These are phyloP conservation scores for Apotomis capreana DNA, from an alignment of 2,888 invertebrate species.

Conservation along the genomic window DNA sequence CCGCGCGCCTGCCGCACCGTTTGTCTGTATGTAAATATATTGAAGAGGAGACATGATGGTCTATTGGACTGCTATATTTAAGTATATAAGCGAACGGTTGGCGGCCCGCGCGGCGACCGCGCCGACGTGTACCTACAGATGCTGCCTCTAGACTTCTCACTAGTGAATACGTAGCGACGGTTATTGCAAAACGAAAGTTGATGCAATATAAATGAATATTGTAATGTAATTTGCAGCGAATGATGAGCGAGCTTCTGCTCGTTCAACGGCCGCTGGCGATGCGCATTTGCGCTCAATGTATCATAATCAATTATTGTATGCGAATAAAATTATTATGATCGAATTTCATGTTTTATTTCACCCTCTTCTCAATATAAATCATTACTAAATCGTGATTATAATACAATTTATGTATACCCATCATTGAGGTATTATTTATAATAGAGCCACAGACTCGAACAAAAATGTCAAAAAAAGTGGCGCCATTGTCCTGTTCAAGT, in stretches of 20 bases:
- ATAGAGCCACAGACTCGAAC: too few species aligned
- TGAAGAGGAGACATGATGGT: slow-evolving; percentile 72
- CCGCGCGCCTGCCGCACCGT: slow-evolving; percentile 62
- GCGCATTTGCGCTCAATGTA: slow-evolving; percentile 75
- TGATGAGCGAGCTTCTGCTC: slow-evolving; percentile 55
- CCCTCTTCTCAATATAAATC: too few species aligned
- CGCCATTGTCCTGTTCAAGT: too few species aligned
- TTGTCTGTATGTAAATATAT: slow-evolving; percentile 77
- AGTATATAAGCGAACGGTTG: slow-evolving; percentile 74
- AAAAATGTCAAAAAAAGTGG: too few species aligned
- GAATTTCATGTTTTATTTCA: slow-evolving; percentile 53
- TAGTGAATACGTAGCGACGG: slow-evolving; percentile 81
- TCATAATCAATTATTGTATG: slow-evolving; percentile 83
- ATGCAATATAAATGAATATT: slow-evolving; percentile 79
- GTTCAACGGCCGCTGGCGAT: slow-evolving; percentile 62
- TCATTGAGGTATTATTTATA: too few species aligned
- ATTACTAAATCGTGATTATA: too few species aligned
- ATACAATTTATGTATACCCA: too few species aligned
- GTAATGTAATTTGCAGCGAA: slow-evolving; percentile 75
- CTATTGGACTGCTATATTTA: slow-evolving; percentile 79
- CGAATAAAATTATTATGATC: slow-evolving; percentile 82
- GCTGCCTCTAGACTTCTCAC: slow-evolving; percentile 80
- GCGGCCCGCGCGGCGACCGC: slow-evolving; percentile 64
- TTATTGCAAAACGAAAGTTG: slow-evolving; percentile 73
- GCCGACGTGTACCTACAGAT: slow-evolving; percentile 67